Evolutionary conservation across 2,888 invertebrate genomes (phyloP).

Genomic region (Nebria salina): DNA sequence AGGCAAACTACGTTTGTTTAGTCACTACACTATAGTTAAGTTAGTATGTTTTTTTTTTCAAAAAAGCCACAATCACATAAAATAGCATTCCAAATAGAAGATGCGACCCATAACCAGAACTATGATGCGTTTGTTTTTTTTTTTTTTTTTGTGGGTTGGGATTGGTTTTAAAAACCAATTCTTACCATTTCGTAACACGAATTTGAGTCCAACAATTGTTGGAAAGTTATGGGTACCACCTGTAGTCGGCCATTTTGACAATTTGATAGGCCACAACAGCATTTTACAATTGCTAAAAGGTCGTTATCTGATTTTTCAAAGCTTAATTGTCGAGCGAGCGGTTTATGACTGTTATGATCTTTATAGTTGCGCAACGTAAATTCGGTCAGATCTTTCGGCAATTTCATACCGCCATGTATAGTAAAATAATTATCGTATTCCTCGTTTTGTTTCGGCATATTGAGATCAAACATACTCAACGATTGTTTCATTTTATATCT

Average conservation of each 20-base stretch:
- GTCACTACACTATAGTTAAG: slow-evolving; percentile 27
- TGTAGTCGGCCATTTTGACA: slow-evolving; percentile 39
- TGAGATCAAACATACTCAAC: slow-evolving; percentile 55
- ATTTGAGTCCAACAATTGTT: slow-evolving; percentile 43
- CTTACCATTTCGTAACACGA: slow-evolving; percentile 37
- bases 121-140: slow-evolving; percentile 13
- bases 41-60: slow-evolving; percentile 20
- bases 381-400: slow-evolving; percentile 47
- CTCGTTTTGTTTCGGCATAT: slow-evolving; percentile 41
- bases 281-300: slow-evolving; percentile 42
- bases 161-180: background rate
- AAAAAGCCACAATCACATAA: slow-evolving; percentile 14
- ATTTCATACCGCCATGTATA: slow-evolving; percentile 57
- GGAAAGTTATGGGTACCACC: slow-evolving; percentile 42
- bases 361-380: slow-evolving; percentile 46
- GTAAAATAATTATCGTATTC: slow-evolving; percentile 60
- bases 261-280: slow-evolving; percentile 39
- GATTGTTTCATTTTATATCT: slow-evolving; percentile 60
- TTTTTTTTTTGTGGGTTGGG: background rate
- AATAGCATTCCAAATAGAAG: slow-evolving; percentile 25
- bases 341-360: slow-evolving; percentile 16
- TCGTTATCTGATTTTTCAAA: slow-evolving; percentile 27
- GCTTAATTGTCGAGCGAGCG: slow-evolving; percentile 3
- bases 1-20: slow-evolving; percentile 25
- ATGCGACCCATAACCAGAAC: slow-evolving; percentile 25